Conservation (phyloP, 2,888 invertebrate species). For the Argyra leucocephala region DNA sequence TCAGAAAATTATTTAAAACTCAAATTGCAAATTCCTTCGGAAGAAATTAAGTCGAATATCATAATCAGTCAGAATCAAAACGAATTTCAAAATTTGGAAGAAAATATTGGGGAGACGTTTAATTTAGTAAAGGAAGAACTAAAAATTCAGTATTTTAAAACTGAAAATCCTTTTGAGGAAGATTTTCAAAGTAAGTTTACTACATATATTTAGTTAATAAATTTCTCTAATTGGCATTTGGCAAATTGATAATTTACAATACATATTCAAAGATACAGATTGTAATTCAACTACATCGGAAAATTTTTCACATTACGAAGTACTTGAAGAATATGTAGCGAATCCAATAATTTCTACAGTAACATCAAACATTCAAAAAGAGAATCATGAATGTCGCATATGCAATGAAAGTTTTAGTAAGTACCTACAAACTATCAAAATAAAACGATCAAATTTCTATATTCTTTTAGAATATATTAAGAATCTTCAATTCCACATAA, state of each 20-base stretch:
- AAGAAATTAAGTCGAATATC: no score
- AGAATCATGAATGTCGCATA: neutral
- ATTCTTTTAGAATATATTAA: neutral
- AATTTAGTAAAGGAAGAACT: neutral
- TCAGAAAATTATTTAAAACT: neutral
- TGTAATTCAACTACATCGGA: neutral
- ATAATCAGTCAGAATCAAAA: no score
- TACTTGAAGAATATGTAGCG: neutral
- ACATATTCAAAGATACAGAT: neutral
- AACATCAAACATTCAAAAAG: neutral
- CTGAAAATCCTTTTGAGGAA: neutral
- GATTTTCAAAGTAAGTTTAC: neutral
- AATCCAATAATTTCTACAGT: neutral
- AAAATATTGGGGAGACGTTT: no score
- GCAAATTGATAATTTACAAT: no score
- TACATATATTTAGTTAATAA: neutral
- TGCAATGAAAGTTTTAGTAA: neutral
- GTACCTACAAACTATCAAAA: neutral
- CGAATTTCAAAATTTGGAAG: no score
- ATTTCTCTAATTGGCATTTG: no score
- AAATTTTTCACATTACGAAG: neutral
- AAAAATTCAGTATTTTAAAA: neutral
- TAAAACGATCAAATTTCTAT: neutral
- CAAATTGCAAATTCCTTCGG: neutral
- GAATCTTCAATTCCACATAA: neutral